Evolutionary conservation across 2,113 vertebrate genomes (phyloP), one percentile per base, ranked within the genome.

Genomic region (Greenwoodochromis staneri): DNA sequence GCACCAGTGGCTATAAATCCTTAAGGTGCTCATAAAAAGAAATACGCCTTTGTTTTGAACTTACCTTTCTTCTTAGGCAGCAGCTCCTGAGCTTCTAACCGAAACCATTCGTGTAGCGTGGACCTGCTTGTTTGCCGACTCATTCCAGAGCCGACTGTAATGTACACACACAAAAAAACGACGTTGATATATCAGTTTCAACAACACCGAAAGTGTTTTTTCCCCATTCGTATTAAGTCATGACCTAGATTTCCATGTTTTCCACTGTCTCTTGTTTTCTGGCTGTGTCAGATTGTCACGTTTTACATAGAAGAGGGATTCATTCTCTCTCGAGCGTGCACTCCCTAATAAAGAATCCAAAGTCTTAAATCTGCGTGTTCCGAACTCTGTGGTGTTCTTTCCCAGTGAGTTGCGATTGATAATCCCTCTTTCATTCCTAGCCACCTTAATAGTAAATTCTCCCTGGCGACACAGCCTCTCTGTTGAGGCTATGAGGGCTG

Each of bases 41-140:
- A 94, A 92, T 87, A 91, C 90, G 88, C 91, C 92, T 95, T 95
- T 93, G 90, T 95, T 94, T 94, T 89, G 88, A 57, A 49, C 81
- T 91, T 45, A 87, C 80, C 83, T 92, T 95, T 93, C 82, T 93
- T 92, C 92, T 93, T 7, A 3, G 85, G 86, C 42, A 83, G 86
- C 85, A 91, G 90, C 87, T 86, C 63, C 63, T 80, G 83, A 29
- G 73, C 38, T 85, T 34, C n/a, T 92, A 91, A 95, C 89, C 87
- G 85, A 92, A 95, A 91, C 93, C 94, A 95, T 89, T 95, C 86
- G 89, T 66, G 54, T 36, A 76, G 71, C 13, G 57, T 47, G 54
- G 78, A 82, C 49, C 2, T 85, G 76, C 47, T 92, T 85, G 80
- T 91, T 59, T 71, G 34, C 16, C 21, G n/a, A 24, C 73, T 90